Evolutionary conservation across 2,113 vertebrate species (phyloP), one percentile per base, ranked within the genome.

Genomic region (Trochalopteron elliotii): DNA sequence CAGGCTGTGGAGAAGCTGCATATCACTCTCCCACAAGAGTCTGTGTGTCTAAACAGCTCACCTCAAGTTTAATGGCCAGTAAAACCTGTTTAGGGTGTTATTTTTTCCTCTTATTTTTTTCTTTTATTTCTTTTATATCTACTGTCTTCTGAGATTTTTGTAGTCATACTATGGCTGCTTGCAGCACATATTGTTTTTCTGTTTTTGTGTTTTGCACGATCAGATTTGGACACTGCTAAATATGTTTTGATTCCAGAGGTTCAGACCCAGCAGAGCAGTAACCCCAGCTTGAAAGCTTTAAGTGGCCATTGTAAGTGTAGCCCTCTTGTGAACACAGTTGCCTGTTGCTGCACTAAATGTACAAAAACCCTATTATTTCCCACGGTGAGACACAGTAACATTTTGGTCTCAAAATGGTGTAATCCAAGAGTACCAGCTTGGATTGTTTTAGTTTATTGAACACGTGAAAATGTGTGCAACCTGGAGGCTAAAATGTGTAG

Each of bases 401-500:
- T 69, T 90, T 45, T 40, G 56, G 91, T 94, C 96, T 96, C 95
- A 91, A 94, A 96, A 97, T 82, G 71, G 83, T 96, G 92, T 88
- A 97, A 96, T 97, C 93, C 83, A 96, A 93, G 94, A 96, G 96
- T 92, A 96, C 97, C 96, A 96, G 93, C 83, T 90, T 95, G 78
- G 69, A 94, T 96, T 90, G n/a, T 94, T 97, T 97, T 97, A 93
- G 83, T 97, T 97, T 97, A 97, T 97, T 97, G 96, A 96, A 93
- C 95, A 94, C 11, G 78, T 93, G 87, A 96, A 96, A 96, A 94
- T 87, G 87, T 89, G 94, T 96, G 95, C 90, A 97, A 97, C 90
- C 63, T 10, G 5, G 76, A 95, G 89, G 91, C 87, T 94, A 94
- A 93, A 92, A 91, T 65, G 69, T 24, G 14, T 55, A 59, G 95